These are phyloP conservation scores for Oryzias melastigma DNA, from an alignment of 2,113 vertebrate species.

Conservation along the genomic window DNA sequence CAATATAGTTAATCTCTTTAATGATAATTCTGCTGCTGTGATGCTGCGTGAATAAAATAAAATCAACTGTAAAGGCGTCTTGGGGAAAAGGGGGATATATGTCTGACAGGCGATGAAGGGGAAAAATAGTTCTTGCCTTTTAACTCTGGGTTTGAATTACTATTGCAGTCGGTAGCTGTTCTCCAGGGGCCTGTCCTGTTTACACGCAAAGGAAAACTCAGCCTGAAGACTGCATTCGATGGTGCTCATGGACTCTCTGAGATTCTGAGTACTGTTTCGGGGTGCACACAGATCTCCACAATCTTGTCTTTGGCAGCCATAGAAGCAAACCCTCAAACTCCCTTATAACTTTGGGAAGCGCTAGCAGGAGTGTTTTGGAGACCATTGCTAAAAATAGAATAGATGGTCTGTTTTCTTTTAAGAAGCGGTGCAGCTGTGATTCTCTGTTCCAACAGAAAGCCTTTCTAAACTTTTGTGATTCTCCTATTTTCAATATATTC, in stretches of 20 bases:
- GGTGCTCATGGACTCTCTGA: conserved; percentile 1
- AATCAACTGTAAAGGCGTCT: conserved; percentile 6
- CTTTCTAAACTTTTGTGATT: too few species aligned
- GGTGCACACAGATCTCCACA: neutral
- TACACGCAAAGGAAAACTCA: conserved; percentile 35
- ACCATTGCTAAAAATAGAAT: conserved; percentile 59
- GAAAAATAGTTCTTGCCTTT: conserved; percentile 6
- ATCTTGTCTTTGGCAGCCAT: conserved; percentile 1
- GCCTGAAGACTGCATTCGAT: conserved; percentile 1
- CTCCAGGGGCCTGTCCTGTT: conserved; percentile 45
- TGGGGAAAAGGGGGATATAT: neutral
- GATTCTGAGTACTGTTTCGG: neutral
- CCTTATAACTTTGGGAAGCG: conserved; percentile 20
- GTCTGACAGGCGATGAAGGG: neutral
- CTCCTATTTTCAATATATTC: too few species aligned
- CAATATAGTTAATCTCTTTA: too few species aligned
- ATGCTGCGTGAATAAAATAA: conserved; percentile 19
- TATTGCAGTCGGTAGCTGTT: conserved; percentile 21
- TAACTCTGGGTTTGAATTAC: conserved; percentile 27
- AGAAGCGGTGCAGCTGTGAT: conserved; percentile 40
- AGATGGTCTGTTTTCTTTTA: conserved; percentile 41
- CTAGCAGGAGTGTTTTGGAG: conserved; percentile 40
- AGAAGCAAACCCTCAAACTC: conserved; percentile 13
- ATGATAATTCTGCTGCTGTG: conserved; percentile 3
- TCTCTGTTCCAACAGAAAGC: too few species aligned